Conservation (phyloP, 2,113 vertebrate species). For the Chionomys nivalis region DNA sequence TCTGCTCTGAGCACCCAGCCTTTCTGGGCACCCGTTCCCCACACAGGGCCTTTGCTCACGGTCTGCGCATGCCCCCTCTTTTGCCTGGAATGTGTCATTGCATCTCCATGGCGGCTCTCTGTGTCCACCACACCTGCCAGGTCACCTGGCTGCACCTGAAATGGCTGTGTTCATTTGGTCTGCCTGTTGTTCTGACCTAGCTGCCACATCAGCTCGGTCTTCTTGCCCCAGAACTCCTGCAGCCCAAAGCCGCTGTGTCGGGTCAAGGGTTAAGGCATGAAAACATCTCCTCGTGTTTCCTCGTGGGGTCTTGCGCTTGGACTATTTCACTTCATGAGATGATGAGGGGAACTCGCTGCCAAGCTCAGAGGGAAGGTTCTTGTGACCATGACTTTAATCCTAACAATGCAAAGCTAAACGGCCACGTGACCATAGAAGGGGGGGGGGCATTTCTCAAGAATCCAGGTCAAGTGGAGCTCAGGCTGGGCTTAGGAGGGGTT, state of each 20-base stretch:
- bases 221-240: rapidly evolving
- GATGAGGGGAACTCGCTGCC: not conserved
- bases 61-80: not conserved
- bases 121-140: not conserved
- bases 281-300: not conserved
- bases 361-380: not conserved
- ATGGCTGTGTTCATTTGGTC: rapidly evolving
- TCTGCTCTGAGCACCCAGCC: not conserved
- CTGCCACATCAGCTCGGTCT: not conserved
- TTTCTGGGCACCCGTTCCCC: not conserved
- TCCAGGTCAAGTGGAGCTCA: not conserved
- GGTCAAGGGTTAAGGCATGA: rapidly evolving
- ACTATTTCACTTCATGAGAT: not conserved
- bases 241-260: rapidly evolving
- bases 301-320: not conserved
- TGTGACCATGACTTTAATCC: not conserved
- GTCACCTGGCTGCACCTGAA: not conserved
- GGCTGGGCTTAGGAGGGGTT: not conserved
- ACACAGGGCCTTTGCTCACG: not conserved
- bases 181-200: not conserved
- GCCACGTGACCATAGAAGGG: not conserved
- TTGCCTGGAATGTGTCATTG: not conserved
- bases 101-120: not conserved
- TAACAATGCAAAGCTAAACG: not conserved
- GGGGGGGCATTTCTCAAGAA: not conserved